These are phyloP conservation scores for Apotomis turbidana DNA, from an alignment of 2,888 invertebrate species.

Conservation along the genomic window DNA sequence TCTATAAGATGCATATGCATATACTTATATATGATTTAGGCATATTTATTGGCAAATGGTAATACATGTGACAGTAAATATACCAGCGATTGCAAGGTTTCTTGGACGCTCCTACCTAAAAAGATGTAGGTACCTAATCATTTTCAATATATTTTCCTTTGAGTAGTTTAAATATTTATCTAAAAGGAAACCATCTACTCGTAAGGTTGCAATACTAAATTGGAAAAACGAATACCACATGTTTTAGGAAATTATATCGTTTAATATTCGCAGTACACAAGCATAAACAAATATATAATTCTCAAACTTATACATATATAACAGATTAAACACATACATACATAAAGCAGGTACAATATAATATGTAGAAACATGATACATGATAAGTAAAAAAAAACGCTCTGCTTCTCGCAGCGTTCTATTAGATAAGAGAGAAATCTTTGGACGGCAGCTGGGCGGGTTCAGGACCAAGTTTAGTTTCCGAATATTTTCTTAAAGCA, in stretches of 20 bases:
- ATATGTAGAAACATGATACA: slow-evolving; percentile 14
- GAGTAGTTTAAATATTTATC: too few relatives aligned
- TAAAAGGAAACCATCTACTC: too few relatives aligned
- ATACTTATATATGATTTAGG: too few relatives aligned
- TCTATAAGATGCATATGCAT: too few relatives aligned
- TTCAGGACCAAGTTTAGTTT: slow-evolving; percentile 26
- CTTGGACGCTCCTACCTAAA: not conserved
- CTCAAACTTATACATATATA: slow-evolving; percentile 11
- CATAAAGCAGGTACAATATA: slow-evolving; percentile 11
- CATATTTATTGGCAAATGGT: too few relatives aligned
- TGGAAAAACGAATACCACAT: not conserved
- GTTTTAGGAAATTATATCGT: not conserved
- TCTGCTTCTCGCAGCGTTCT: slow-evolving; percentile 30
- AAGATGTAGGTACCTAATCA: too few relatives aligned
- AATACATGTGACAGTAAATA: too few relatives aligned
- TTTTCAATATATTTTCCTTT: too few relatives aligned
- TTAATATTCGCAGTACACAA: not conserved
- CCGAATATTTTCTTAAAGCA: slow-evolving; percentile 42
- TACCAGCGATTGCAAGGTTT: not conserved
- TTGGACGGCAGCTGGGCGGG: slow-evolving; percentile 33
- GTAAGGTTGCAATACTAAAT: not conserved
- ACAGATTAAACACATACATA: slow-evolving; percentile 8
- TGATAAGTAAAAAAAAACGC: slow-evolving; percentile 19
- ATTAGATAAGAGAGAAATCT: slow-evolving; percentile 20
- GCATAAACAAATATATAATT: slow-evolving; percentile 1